Evolutionary conservation across 1,140 invertebrate genomes (phyloP), one percentile per base, ranked within the genome.

Genomic region (Calephelis nemesis): DNA sequence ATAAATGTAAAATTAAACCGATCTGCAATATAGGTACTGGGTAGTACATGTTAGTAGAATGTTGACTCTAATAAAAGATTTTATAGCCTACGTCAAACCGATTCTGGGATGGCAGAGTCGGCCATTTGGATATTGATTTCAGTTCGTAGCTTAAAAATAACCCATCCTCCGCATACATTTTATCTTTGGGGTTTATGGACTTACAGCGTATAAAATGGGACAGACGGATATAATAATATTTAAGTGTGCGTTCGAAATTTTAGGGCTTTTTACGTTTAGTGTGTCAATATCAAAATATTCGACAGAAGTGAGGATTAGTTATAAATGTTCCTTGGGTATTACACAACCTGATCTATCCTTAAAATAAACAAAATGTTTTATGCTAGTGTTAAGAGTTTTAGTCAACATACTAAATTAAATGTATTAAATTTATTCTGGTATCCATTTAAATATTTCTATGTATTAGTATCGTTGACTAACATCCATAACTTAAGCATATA

Each of bases 41-140:
- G 52, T 15, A 2, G 52, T 54, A 30, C 52, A 54, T 9, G 8
- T 54, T 15, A 54, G 52, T 19, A 54, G 52, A 19, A 54, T 54
- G 52, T 54, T 19, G 52, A 54, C 52, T 54, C 9, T 11, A 54
- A 54, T 54, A 49, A 67, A 74, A 74, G 63, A 71, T 65, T 71
- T 74, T 74, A 74, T 67, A 65, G 47, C 54, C 62, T 62, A 45
- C 49, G 60, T 62, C 50, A 47, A 15, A 42, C 64, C 47, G 62
- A 71, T 69, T 74, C 69, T 74, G 58, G 67, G 67, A 74, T 74
- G 47, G 67, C 67, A 71, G 58, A 66, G 69, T 71, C 71, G 47
- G 67, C 69, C 69, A 68, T 71, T 71, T 69, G 60, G 39, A 67
- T 71, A 71, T 71, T 50, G 62, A 71, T 71, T 67, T 49, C 15